Evolutionary conservation across 2,113 vertebrate species (phyloP).

Genomic region (Ondatra zibethicus): DNA sequence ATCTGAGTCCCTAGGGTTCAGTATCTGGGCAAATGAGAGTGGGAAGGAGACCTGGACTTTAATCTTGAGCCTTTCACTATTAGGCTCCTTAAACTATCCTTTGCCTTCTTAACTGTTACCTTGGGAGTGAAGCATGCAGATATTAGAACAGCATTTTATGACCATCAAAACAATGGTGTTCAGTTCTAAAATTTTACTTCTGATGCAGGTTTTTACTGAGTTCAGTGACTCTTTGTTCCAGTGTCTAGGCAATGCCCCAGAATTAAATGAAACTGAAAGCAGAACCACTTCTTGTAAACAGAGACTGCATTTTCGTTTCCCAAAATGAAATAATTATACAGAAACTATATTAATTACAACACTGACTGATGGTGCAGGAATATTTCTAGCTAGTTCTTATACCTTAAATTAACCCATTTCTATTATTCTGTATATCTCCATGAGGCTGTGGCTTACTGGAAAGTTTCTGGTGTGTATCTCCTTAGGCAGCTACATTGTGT

Average conservation of each 20-base stretch:
- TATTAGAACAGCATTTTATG: background rate
- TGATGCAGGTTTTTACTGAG: background rate
- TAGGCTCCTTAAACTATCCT: background rate
- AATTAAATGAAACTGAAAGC: background rate
- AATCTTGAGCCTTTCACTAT: background rate
- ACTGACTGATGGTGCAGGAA: no score
- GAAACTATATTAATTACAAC: no score
- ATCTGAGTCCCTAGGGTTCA: background rate
- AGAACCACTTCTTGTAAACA: background rate
- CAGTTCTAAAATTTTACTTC: background rate
- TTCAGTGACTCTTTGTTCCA: background rate
- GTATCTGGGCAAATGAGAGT: background rate
- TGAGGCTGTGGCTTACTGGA: no score
- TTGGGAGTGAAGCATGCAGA: background rate
- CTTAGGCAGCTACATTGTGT: no score
- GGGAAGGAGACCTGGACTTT: background rate
- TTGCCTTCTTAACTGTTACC: background rate
- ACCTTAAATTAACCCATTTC: no score
- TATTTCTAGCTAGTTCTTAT: no score
- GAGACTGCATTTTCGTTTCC: no score
- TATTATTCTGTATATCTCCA: no score
- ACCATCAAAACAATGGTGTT: background rate
- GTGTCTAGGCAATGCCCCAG: background rate
- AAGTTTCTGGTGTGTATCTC: no score
- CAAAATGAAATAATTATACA: no score